A percentile compares a stretch with the other conserved stretches of the same genome.
phyloP scores from a whole-genome alignment of 2,113 vertebrate genomes.

The Calonectris borealis region DNA sequence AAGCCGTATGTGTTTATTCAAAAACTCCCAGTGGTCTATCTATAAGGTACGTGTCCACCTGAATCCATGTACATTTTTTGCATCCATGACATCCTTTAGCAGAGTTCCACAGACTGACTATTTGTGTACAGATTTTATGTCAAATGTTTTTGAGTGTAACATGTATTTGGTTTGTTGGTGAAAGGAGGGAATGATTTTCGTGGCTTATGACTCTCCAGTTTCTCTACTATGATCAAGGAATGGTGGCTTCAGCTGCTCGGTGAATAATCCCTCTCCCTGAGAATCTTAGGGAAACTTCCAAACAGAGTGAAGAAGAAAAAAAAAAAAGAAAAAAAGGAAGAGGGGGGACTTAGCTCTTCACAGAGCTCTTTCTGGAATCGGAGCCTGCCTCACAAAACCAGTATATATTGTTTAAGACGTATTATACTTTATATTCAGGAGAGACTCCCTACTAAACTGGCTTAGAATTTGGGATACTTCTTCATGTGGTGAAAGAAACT shows the following conservation, averaged over 20 bases:
- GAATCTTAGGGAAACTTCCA: neutral
- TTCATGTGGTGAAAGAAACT: neutral
- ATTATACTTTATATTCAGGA: neutral
- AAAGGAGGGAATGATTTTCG: neutral
- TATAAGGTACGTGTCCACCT: neutral
- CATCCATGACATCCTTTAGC: neutral
- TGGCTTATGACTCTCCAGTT: neutral
- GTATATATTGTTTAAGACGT: neutral
- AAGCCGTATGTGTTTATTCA: neutral
- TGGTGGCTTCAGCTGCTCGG: neutral
- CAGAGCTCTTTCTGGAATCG: neutral
- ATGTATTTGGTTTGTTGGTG: neutral
- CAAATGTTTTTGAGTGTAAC: neutral
- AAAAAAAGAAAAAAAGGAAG: neutral
- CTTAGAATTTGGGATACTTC: neutral
- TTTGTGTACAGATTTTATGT: neutral
- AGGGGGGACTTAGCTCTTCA: neutral
- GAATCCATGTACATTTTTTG: neutral
- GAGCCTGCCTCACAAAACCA: neutral
- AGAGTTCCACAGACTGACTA: neutral
- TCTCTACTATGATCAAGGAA: neutral
- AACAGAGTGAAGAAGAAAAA: neutral
- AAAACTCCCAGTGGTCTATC: neutral
- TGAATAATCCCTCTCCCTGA: neutral
- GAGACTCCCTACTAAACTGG: neutral